Evolutionary conservation across 2,888 invertebrate species (phyloP).

Genomic region (Cryptophagus acutangulus): DNA sequence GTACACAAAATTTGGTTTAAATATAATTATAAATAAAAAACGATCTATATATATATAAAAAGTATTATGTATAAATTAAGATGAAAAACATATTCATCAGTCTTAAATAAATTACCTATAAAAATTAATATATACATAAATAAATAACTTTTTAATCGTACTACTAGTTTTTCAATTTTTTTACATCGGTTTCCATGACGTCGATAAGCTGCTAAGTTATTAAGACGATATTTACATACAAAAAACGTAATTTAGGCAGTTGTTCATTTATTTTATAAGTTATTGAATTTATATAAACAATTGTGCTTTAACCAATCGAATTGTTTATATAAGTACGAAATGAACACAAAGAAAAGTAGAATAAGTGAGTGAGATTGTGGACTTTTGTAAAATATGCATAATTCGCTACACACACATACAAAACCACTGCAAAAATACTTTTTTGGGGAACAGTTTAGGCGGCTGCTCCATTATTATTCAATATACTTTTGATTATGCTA

Average conservation of each 20-base stretch:
- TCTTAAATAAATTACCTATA: constrained; percentile 44
- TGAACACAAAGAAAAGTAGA: too few relatives aligned
- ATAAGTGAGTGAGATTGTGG: too few relatives aligned
- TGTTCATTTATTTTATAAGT: too few relatives aligned
- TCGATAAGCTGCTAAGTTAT: constrained; percentile 27
- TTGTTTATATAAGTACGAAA: too few relatives aligned
- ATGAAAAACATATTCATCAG: constrained; percentile 41
- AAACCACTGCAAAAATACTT: constrained; percentile 44
- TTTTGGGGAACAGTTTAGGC: constrained; percentile 29
- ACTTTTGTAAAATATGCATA: constrained; percentile 28
- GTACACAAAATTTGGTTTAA: too few relatives aligned
- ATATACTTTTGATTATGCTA: constrained; percentile 36
- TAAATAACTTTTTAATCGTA: too few relatives aligned
- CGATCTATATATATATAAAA: constrained; percentile 19
- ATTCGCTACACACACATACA: constrained; percentile 32
- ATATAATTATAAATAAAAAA: constrained; percentile 21
- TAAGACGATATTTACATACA: too few relatives aligned
- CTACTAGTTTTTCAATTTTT: too few relatives aligned
- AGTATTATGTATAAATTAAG: constrained; percentile 35
- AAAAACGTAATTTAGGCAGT: constrained; percentile 28
- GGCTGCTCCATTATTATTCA: constrained; percentile 10
- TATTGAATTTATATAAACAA: too few relatives aligned
- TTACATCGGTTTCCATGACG: constrained; percentile 21
- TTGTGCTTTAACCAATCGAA: too few relatives aligned
- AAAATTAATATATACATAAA: constrained; percentile 35